Conservation (phyloP, 1,140 invertebrate species). For the Aporrectodea caliginosa region DNA sequence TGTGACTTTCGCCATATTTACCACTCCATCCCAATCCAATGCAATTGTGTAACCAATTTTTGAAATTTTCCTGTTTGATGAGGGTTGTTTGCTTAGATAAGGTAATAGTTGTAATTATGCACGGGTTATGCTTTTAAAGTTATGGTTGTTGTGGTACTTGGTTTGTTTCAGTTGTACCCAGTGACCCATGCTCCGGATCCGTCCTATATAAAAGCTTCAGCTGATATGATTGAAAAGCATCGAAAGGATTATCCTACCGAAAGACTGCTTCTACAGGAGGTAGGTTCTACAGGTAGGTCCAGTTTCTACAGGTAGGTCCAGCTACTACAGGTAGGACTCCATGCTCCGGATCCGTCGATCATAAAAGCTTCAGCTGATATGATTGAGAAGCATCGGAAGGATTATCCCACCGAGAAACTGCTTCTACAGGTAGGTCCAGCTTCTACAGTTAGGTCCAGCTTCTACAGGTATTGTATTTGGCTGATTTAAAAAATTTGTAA, state of each 20-base stretch:
- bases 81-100: too few relatives aligned
- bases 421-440: slow-evolving; percentile 13
- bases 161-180: not conserved
- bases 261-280: slow-evolving; percentile 12
- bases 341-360: slow-evolving; percentile 5
- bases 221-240: slow-evolving; percentile 16
- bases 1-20: too few relatives aligned
- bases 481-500: too few relatives aligned
- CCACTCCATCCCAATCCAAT: too few relatives aligned
- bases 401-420: slow-evolving; percentile 10
- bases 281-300: too few relatives aligned
- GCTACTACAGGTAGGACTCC: too few relatives aligned
- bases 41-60: too few relatives aligned
- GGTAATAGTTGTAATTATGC: too few relatives aligned
- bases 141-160: too few relatives aligned
- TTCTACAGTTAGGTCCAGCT: slow-evolving; percentile 13
- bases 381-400: slow-evolving; percentile 1
- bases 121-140: too few relatives aligned
- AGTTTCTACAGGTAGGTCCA: too few relatives aligned
- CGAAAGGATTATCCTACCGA: slow-evolving; percentile 5
- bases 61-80: too few relatives aligned
- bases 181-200: not conserved
- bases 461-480: slow-evolving; percentile 14
- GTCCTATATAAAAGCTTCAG: slow-evolving; percentile 3
- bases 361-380: slow-evolving; percentile 18